Evolutionary conservation across 2,888 invertebrate species (phyloP).

Genomic region (Drosophila emarginata): DNA sequence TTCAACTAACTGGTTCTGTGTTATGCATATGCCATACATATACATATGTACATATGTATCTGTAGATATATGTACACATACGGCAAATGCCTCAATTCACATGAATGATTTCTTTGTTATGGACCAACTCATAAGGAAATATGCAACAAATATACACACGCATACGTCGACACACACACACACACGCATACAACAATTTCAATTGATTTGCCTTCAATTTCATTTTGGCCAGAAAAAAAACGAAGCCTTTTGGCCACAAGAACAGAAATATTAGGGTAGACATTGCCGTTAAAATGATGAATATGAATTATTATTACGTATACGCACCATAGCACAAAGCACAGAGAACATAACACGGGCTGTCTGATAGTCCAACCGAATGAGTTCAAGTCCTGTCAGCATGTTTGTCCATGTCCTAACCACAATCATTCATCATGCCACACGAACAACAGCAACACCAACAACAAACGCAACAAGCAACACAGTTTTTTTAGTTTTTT

Average conservation of each 20-base stretch:
- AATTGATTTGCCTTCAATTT: constrained; percentile 77
- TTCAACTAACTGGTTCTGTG: constrained; percentile 3
- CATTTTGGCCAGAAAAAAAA: constrained; percentile 50
- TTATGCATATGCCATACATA: neutral
- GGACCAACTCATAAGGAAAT: constrained; percentile 43
- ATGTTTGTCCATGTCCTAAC: constrained; percentile 51
- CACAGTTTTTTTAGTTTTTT: constrained; percentile 37
- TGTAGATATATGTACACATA: constrained; percentile 17
- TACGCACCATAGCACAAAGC: constrained; percentile 55
- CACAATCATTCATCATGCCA: constrained; percentile 72
- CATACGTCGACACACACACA: constrained; percentile 26
- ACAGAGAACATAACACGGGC: constrained; percentile 39
- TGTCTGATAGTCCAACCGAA: constrained; percentile 15
- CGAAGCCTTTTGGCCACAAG: constrained; percentile 17
- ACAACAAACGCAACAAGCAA: constrained; percentile 37
- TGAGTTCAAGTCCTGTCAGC: constrained; percentile 47
- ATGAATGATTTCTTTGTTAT: constrained; percentile 60
- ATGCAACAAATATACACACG: constrained; percentile 34
- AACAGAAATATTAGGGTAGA: constrained; percentile 22
- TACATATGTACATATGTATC: constrained; percentile 26
- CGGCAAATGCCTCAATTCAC: constrained; percentile 51
- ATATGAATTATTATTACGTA: constrained; percentile 67
- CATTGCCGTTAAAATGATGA: constrained; percentile 67
- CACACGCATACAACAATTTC: constrained; percentile 48
- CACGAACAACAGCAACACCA: constrained; percentile 23